Conservation (phyloP, 2,797 vertebrate genomes). For the Alfaro cultratus region DNA sequence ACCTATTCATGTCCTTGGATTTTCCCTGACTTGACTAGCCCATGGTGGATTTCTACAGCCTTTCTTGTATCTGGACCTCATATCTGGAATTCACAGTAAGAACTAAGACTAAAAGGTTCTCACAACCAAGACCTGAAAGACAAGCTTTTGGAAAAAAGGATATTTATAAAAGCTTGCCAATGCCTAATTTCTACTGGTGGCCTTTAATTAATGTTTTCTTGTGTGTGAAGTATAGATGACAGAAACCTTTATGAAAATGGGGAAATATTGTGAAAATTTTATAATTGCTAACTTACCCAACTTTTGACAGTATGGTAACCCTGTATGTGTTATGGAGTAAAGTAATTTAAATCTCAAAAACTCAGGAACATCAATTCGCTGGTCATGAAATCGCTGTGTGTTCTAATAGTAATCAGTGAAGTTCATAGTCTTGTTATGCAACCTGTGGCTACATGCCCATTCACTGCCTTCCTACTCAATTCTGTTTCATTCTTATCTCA, state of each 20-base stretch:
- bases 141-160: background rate
- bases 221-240: background rate
- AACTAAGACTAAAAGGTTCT: background rate
- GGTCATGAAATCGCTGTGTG: constrained; percentile 56
- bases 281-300: background rate
- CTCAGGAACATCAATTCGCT: constrained; percentile 28
- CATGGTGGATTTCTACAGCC: too few relatives aligned
- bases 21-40: background rate
- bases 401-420: constrained; percentile 66
- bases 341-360: constrained; percentile 44
- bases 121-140: background rate
- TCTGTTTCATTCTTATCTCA: too few relatives aligned
- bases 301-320: background rate
- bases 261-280: background rate
- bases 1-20: background rate
- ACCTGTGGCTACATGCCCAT: constrained; percentile 46
- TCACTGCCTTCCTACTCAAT: too few relatives aligned
- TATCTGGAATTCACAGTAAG: too few relatives aligned
- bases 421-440: constrained; percentile 55
- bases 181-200: background rate
- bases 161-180: constrained; percentile 1
- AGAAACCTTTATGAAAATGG: background rate
- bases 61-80: too few relatives aligned
- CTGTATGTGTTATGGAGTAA: constrained; percentile 14
- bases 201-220: background rate